Percentiles rank a stretch among this genome's conserved stretches.
phyloP scores from a whole-genome alignment of 2,888 invertebrate genomes.

The Calameuta idolon region DNA sequence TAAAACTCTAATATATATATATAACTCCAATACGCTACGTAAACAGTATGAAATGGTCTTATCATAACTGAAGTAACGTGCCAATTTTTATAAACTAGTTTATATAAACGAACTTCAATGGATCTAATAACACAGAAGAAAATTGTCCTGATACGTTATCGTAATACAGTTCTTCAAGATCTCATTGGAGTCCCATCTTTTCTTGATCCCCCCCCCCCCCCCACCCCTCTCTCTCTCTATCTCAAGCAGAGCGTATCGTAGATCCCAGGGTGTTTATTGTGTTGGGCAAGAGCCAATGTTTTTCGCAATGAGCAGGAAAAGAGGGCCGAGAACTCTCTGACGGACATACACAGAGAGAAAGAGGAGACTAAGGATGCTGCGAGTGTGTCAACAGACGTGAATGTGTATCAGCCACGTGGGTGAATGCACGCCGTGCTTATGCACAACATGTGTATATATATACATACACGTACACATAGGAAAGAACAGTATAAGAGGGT shows the following conservation, averaged over 20 bases:
- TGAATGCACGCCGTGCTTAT: conserved; percentile 11
- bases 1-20: background rate
- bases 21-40: background rate
- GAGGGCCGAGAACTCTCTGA: conserved; percentile 16
- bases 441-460: conserved; percentile 13
- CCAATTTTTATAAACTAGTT: background rate
- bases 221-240: background rate
- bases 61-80: background rate
- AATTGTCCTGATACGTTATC: background rate
- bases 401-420: conserved; percentile 4
- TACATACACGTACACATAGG: background rate
- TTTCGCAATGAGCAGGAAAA: conserved; percentile 25
- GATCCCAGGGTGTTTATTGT: conserved; percentile 31
- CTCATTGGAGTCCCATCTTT: background rate
- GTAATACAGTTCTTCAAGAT: background rate
- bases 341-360: conserved; percentile 20
- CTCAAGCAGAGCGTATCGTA: background rate
- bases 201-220: background rate
- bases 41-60: background rate
- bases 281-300: conserved; percentile 36
- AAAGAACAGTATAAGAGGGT: background rate
- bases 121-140: background rate
- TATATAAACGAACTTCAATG: background rate
- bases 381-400: conserved; percentile 20
- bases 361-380: conserved; percentile 13